Evolutionary conservation across 2,888 invertebrate genomes (phyloP).

Genomic region (Pseudoips prasinana): DNA sequence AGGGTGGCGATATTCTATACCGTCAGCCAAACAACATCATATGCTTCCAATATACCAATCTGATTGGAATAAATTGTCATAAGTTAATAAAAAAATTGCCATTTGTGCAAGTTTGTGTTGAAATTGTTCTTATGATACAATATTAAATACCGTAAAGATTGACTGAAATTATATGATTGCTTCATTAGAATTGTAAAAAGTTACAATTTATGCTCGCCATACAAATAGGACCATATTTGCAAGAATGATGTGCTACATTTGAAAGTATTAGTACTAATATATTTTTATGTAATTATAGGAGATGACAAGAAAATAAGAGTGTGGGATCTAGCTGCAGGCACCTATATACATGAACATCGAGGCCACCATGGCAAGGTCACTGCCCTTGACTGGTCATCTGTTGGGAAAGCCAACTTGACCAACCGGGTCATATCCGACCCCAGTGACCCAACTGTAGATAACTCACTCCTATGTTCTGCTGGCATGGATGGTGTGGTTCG

Average conservation of each 20-base stretch:
- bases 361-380: constrained; percentile 85
- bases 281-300: constrained; percentile 54
- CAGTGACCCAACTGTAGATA: constrained; percentile 51
- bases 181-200: no score
- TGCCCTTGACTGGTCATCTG: constrained; percentile 82
- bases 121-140: no score
- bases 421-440: constrained; percentile 54
- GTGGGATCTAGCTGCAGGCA: constrained; percentile 87
- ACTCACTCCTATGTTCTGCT: constrained; percentile 84
- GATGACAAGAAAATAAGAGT: constrained; percentile 87
- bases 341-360: constrained; percentile 83
- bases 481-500: constrained; percentile 85
- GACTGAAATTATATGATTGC: no score
- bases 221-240: no score
- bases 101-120: no score
- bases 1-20: no score
- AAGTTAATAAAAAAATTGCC: no score
- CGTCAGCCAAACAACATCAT: no score
- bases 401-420: constrained; percentile 61
- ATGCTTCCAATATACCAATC: no score
- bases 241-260: neutral
- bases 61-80: no score
- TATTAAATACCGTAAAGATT: no score
- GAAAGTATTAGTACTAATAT: neutral
- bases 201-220: no score